Evolutionary conservation across 2,797 vertebrate species (phyloP), one percentile per base, ranked within the genome.

Genomic region (Leptodactylus fallax): DNA sequence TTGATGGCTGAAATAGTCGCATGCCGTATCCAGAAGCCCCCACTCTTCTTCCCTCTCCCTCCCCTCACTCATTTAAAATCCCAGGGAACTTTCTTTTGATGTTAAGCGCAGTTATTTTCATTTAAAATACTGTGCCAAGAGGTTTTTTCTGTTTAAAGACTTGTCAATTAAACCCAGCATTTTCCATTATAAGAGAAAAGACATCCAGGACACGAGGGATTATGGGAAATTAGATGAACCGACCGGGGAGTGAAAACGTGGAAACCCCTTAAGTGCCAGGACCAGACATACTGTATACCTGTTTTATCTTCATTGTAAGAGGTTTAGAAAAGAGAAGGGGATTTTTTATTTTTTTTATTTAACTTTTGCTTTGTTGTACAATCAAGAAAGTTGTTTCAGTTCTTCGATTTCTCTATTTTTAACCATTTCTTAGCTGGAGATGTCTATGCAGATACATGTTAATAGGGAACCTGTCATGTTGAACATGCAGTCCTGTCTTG

Each of bases 141-240:
- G 58, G 71, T 88, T 88, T 85, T 85, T 81, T 53, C 53, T 53
- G 56, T 76, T 76, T 81, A 67, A 88, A 85, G 56, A 9, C 78
- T 78, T 82, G 71, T 82, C 87, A 89, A 89, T 89, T 86, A 86
- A 86, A 89, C 69, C 79, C 61, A 86, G 71, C 84, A 86, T 82
- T 89, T 89, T 86, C 79, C 79, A 86, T 86, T 80, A 86, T 83
- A 78, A 69, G 27, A 71, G 76, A 74, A 88, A 88, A 74, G n/a
- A 14, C 27, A 78, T 58, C 85, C 80, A 86, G 51, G 80, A 72
- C 61, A 69, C 79, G 81, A 65, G 47, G 78, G 25, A 77, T 81
- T 81, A 49, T 88, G 83, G 83, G 77, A 88, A 85, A 85, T 85
- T 21, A 85, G 61, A 85, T 85, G 69, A 65, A 36, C 36, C 36